Conservation (phyloP, 2,888 invertebrate species). For the Habroteleia sp. region DNA sequence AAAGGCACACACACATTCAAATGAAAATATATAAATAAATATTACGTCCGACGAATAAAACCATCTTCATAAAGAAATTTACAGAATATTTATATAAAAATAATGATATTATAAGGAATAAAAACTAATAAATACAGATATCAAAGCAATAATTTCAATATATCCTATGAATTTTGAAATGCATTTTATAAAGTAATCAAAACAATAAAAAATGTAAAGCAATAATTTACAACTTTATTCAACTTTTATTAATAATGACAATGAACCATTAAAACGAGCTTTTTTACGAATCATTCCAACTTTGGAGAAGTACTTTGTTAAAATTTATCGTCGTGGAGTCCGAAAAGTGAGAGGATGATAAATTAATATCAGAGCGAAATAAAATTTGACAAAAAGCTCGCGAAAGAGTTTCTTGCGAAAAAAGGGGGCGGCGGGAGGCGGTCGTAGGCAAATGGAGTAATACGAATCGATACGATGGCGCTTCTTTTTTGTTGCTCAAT, state of each 20-base stretch:
- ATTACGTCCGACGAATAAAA: no score
- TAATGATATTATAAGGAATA: no score
- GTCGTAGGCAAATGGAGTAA: constrained; percentile 24
- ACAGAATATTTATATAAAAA: no score
- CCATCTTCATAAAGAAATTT: no score
- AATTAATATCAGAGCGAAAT: constrained; percentile 36
- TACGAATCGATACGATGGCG: constrained; percentile 37
- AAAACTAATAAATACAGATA: no score
- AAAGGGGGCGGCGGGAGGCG: not conserved
- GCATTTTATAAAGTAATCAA: no score
- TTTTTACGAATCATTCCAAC: constrained; percentile 7
- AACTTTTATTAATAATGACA: constrained; percentile 8
- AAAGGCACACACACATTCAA: no score
- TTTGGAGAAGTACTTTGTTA: constrained; percentile 28
- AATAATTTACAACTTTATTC: no score
- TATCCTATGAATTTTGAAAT: no score
- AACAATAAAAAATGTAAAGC: no score
- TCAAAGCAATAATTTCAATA: no score
- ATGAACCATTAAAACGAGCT: constrained; percentile 20
- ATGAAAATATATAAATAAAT: no score
- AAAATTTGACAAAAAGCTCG: constrained; percentile 2
- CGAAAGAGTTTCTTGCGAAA: constrained; percentile 7
- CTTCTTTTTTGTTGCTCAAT: constrained; percentile 49
- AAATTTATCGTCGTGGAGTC: constrained; percentile 4
- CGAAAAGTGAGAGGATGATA: constrained; percentile 11